These are phyloP conservation scores for Mus pahari DNA, from an alignment of 2,113 vertebrate species.

Conservation along the genomic window DNA sequence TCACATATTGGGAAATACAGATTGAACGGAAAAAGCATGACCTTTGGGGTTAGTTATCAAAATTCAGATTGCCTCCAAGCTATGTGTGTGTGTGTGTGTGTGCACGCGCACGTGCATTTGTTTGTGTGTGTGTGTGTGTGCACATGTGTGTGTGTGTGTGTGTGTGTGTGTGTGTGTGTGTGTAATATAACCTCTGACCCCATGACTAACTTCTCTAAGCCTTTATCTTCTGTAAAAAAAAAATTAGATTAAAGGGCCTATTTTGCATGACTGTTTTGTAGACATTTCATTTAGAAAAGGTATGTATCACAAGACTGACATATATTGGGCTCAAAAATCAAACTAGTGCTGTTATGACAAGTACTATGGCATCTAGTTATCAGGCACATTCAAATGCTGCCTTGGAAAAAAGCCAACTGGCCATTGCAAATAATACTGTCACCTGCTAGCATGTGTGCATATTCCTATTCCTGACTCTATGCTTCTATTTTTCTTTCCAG, in stretches of 20 bases:
- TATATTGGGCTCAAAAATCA: not conserved
- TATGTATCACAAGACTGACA: not conserved
- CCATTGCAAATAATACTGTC: not conserved
- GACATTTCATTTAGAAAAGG: not conserved
- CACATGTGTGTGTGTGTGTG: too few species aligned
- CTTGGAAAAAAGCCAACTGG: not conserved
- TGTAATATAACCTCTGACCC: not conserved
- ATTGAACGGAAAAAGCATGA: not conserved
- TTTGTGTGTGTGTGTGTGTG: too few species aligned
- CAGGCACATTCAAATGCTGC: not conserved
- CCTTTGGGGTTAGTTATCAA: not conserved
- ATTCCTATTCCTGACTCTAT: not conserved
- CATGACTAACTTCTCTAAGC: not conserved
- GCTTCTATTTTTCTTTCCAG: not conserved
- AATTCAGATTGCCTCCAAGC: not conserved
- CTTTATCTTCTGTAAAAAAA: not conserved
- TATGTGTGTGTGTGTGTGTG: not conserved
- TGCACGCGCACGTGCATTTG: too few species aligned
- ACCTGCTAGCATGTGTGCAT: not conserved
- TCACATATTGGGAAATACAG: conserved; percentile 11
- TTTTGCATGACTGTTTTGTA: not conserved
- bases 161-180: too few species aligned
- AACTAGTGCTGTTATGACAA: not conserved
- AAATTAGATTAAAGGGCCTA: not conserved
- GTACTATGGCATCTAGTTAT: not conserved